Evolutionary conservation across 1,140 invertebrate genomes (phyloP).

Genomic region (Drosophila yakuba): DNA sequence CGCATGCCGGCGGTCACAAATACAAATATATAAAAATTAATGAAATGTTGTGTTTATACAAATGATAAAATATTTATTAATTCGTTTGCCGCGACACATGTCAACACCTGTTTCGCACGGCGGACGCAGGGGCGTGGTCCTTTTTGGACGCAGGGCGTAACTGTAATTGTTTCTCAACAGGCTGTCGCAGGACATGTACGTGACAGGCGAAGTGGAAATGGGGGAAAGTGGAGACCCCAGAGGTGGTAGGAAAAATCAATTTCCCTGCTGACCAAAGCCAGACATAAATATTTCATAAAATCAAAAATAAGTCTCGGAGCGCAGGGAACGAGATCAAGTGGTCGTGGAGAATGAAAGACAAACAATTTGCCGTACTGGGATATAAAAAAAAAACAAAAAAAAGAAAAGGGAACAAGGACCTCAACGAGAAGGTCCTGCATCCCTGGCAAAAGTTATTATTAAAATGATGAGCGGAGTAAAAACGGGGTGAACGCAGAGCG

Average conservation of each 20-base stretch:
- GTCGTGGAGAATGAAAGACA: constrained; percentile 50
- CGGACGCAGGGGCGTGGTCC: constrained; percentile 1
- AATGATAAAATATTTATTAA: constrained; percentile 54
- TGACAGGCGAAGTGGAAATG: constrained; percentile 25
- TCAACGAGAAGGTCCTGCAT: constrained; percentile 16
- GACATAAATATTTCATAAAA: constrained; percentile 74
- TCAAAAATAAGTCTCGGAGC: constrained; percentile 36
- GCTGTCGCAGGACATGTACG: constrained; percentile 33
- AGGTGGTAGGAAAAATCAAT: constrained; percentile 68
- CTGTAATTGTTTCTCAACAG: constrained; percentile 50
- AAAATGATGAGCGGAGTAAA: constrained; percentile 36
- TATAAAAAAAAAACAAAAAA: background rate
- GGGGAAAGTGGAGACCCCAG: too few species aligned
- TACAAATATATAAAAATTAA: constrained; percentile 52
- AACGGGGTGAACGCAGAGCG: background rate
- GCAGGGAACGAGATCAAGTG: background rate
- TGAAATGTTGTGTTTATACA: constrained; percentile 54
- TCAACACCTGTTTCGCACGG: constrained; percentile 39
- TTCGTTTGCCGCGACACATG: constrained; percentile 36
- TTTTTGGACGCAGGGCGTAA: constrained; percentile 22
- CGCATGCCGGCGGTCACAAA: constrained; percentile 14
- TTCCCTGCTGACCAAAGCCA: constrained; percentile 74
- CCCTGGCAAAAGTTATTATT: constrained; percentile 63
- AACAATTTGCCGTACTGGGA: constrained; percentile 47
- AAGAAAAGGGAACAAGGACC: background rate